Evolutionary conservation across 2,797 vertebrate genomes (phyloP).

Genomic region (Mionectes olivaceus): DNA sequence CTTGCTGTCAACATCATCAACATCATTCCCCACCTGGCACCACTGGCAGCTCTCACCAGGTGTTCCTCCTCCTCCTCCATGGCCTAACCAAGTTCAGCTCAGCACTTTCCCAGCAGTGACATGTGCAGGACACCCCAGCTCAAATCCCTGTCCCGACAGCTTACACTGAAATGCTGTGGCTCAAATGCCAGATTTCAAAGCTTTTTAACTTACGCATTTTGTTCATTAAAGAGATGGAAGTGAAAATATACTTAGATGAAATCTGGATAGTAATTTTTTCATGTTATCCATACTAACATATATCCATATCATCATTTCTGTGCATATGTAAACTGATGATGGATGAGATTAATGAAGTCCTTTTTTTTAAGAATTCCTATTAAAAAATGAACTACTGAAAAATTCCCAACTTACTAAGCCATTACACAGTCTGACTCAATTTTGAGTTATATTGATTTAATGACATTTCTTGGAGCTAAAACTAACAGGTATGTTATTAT

Average conservation of each 20-base stretch:
- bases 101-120: not conserved
- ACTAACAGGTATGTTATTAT: not conserved
- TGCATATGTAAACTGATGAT: not conserved
- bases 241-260: not conserved
- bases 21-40: not conserved
- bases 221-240: not conserved
- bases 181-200: not conserved
- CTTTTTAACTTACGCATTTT: not conserved
- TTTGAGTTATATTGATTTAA: conserved; percentile 25
- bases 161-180: accelerated
- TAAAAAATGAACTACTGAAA: conserved; percentile 13
- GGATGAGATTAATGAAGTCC: not conserved
- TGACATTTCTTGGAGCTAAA: not conserved
- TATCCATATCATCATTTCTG: not conserved
- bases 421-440: not conserved
- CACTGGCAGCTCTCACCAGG: not conserved
- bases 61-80: not conserved
- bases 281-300: not conserved
- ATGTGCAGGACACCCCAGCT: not conserved
- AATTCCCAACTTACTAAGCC: not conserved
- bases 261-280: not conserved
- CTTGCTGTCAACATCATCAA: accelerated
- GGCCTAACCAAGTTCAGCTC: not conserved
- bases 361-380: not conserved
- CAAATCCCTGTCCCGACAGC: not conserved